Conservation (phyloP, 2,113 vertebrate genomes). For the Misgurnus anguillicaudatus region DNA sequence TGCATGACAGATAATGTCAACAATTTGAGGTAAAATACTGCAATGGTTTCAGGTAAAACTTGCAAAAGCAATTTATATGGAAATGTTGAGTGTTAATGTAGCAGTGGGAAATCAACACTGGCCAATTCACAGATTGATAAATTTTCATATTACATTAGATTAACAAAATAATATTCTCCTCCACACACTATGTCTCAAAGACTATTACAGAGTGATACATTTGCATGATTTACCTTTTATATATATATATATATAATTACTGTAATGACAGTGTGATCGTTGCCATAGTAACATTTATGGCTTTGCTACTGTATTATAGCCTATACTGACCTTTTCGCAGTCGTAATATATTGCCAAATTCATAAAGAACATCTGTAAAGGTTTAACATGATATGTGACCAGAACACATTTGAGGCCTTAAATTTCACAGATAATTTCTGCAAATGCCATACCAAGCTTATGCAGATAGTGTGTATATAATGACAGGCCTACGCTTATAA, state of each 20-base stretch:
- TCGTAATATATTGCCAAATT: not conserved
- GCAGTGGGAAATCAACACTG: slow-evolving; percentile 69
- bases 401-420: not conserved
- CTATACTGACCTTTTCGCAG: not conserved
- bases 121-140: slow-evolving; percentile 71
- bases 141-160: slow-evolving; percentile 53
- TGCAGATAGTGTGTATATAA: not conserved
- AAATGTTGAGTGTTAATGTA: slow-evolving; percentile 71
- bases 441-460: not conserved
- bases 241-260: slow-evolving; percentile 6
- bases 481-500: not conserved
- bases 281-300: slow-evolving; percentile 3
- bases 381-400: not conserved
- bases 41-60: slow-evolving; percentile 74
- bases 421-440: not conserved
- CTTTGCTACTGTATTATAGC: not conserved
- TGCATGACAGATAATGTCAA: slow-evolving; percentile 42
- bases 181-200: slow-evolving; percentile 38
- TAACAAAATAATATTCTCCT: slow-evolving; percentile 56
- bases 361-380: not conserved
- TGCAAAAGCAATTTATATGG: slow-evolving; percentile 79
- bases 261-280: not conserved
- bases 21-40: slow-evolving; percentile 64
- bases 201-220: slow-evolving; percentile 8
- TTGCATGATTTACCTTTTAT: slow-evolving; percentile 29